Conservation (phyloP, 2,888 invertebrate genomes). For the Phyto melanocephala region DNA sequence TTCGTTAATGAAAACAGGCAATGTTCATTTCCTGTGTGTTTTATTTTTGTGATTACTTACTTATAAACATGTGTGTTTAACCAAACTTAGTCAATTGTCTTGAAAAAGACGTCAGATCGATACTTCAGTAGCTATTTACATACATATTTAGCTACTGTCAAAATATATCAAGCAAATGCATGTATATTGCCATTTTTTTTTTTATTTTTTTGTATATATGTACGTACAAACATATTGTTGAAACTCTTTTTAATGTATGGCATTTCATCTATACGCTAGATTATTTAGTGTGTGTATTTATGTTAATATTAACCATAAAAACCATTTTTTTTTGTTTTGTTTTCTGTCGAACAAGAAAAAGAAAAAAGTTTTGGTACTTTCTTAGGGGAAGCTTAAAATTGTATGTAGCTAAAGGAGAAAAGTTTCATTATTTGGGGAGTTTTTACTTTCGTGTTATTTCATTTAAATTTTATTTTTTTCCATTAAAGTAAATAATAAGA, state of each 20-base stretch:
- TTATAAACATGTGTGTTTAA: too few species aligned
- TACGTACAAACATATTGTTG: too few species aligned
- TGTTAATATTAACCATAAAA: slow-evolving; percentile 59
- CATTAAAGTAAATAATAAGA: slow-evolving; percentile 61
- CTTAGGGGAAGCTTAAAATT: slow-evolving; percentile 51
- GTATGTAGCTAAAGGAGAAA: slow-evolving; percentile 28
- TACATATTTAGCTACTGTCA: too few species aligned
- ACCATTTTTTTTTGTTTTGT: slow-evolving; percentile 15
- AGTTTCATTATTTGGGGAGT: slow-evolving; percentile 18
- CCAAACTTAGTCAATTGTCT: too few species aligned
- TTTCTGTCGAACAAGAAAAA: neutral
- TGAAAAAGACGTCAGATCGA: too few species aligned
- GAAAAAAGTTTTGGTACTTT: slow-evolving; percentile 37
- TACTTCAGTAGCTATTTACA: too few species aligned
- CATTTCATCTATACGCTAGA: neutral
- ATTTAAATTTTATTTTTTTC: slow-evolving; percentile 41
- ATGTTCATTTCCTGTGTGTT: too few species aligned
- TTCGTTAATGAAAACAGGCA: too few species aligned
- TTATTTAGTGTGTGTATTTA: slow-evolving; percentile 50
- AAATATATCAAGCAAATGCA: too few species aligned
- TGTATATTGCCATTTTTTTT: too few species aligned
- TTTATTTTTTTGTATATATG: too few species aligned
- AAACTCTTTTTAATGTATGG: slow-evolving; percentile 10
- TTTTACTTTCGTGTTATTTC: slow-evolving; percentile 37
- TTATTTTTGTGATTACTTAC: too few species aligned